Base-by-base conservation (phyloP, 2,888 invertebrate genomes). In the Drosophila suboccidentalis region DNA sequence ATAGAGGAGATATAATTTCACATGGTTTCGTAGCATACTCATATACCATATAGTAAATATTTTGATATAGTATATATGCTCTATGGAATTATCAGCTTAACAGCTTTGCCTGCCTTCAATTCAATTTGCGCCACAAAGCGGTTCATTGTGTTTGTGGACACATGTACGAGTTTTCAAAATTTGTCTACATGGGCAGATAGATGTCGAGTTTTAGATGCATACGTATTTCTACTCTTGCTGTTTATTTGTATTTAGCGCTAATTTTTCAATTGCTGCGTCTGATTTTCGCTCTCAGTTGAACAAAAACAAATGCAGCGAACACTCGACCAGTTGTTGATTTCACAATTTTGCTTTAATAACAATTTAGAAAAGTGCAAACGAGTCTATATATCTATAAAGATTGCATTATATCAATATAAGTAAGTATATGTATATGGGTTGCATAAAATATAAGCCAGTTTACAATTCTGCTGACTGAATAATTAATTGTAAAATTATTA, bases 41-140 rank as follows among this genome's bases (percentile, higher is more conserved):
- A 32, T 44, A 15, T 61, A 9, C 22, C 5, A 26, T 26, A 26
- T 26, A 26, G 26, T 43, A 36, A 10, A 44, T 61, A 50, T 62
- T 29, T 39, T 47, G 32, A 29, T 61, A 55, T 50, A 57, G 13
- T 47, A 22, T 61, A 53, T 26, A 57, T 22, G 62, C 38, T 66
- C 13, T 55, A 55, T 41, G 26, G 60, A 66, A 63, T 69, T 68
- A 81, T 55, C 66, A 59, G 81, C 76, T 66, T 59, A 87, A 87
- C 84, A 72, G 54, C 76, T 79, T 85, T 75, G 89, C 74, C 82
- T 82, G 87, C 85, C 87, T 82, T 84, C 84, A 81, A 85, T 85
- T 89, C 87, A 89, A 89, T 89, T 84, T 64, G 47, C 57, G 29
- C 32, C 41, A 79, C 76, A 78, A 59, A 75, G 72, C 65, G 46